Evolutionary conservation across 2,888 invertebrate species (phyloP).

Genomic region (Hirudinaria manillensis): DNA sequence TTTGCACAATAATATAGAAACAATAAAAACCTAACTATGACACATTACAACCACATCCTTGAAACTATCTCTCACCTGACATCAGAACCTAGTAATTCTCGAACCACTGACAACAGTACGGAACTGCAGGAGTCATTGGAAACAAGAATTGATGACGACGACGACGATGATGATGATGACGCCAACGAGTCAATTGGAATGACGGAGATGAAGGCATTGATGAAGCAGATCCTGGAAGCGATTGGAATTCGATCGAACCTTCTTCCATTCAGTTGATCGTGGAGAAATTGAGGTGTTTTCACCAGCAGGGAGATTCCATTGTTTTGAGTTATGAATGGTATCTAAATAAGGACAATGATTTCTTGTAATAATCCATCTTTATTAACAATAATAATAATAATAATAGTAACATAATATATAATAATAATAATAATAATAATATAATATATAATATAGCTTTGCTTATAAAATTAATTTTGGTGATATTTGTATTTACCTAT

Average conservation of each 20-base stretch:
- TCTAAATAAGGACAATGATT: too few species aligned
- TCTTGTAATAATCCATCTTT: too few species aligned
- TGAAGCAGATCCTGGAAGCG: constrained; percentile 24
- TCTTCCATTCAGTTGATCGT: neutral
- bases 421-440: too few species aligned
- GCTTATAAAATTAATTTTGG: neutral
- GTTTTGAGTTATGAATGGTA: too few species aligned
- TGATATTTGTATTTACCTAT: too few species aligned
- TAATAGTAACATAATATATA: too few species aligned
- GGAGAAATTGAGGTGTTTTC: neutral
- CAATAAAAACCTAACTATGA: neutral
- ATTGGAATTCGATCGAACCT: neutral
- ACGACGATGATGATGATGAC: neutral
- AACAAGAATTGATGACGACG: neutral
- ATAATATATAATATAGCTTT: neutral
- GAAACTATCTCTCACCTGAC: neutral
- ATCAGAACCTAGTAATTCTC: neutral
- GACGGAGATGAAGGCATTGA: constrained; percentile 22
- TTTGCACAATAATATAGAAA: neutral
- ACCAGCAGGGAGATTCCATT: too few species aligned
- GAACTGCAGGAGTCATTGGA: neutral
- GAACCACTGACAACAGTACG: neutral
- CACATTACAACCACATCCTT: neutral
- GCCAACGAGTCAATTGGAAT: constrained; percentile 18
- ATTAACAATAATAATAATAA: too few species aligned